Evolutionary conservation across 1,140 invertebrate genomes (phyloP).

Genomic region (Camponotus floridanus): DNA sequence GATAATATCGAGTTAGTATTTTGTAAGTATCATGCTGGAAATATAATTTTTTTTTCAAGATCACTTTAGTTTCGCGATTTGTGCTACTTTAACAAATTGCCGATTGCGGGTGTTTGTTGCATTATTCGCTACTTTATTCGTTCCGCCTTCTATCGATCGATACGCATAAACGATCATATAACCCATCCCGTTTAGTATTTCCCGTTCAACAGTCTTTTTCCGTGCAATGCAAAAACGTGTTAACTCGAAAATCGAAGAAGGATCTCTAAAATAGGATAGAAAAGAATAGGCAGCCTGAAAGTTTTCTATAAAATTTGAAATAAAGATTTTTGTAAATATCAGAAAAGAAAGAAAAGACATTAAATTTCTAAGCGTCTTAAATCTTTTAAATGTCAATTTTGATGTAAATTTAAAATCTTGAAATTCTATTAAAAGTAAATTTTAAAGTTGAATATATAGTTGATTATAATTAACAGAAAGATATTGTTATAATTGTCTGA

Average conservation of each 20-base stretch:
- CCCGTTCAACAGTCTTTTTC: neutral
- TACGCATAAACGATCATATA: constrained; percentile 30
- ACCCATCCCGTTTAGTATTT: constrained; percentile 5
- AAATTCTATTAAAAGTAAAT: neutral
- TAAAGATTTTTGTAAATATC: constrained; percentile 5
- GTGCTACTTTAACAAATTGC: constrained; percentile 29
- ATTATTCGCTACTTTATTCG: constrained; percentile 37
- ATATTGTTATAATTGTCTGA: neutral
- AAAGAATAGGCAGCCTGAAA: neutral
- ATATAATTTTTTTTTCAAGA: constrained; percentile 42
- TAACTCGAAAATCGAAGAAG: neutral
- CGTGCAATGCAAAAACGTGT: neutral
- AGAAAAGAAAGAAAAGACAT: neutral
- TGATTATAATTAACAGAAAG: neutral
- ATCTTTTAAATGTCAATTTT: constrained; percentile 8
- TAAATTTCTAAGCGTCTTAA: neutral
- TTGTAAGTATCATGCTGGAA: neutral
- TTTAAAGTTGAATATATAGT: neutral
- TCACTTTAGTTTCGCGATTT: neutral
- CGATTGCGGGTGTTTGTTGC: neutral
- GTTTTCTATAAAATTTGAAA: neutral
- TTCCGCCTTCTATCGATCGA: constrained; percentile 41
- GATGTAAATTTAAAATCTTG: neutral
- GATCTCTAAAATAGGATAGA: neutral
- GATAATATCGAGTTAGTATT: neutral